Conservation (phyloP, 2,888 invertebrate genomes). For the Lasiommata megera region DNA sequence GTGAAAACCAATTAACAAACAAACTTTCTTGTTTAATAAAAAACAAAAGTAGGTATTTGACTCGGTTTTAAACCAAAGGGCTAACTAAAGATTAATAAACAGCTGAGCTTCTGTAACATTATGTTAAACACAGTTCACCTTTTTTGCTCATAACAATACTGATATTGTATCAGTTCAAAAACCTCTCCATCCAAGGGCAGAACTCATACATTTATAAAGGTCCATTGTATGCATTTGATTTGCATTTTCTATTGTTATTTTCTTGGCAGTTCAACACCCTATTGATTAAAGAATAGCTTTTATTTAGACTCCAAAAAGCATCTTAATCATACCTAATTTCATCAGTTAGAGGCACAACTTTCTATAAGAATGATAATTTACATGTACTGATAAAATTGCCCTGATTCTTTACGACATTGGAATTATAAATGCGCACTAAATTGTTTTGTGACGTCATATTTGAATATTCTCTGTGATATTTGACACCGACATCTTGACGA, state of each 20-base stretch:
- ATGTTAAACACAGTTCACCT: slow-evolving; percentile 11
- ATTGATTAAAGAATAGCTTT: slow-evolving; percentile 24
- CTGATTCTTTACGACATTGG: neutral
- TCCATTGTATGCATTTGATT: slow-evolving; percentile 27
- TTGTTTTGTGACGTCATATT: no score
- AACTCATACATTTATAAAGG: slow-evolving; percentile 21
- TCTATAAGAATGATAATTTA: neutral
- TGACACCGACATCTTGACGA: no score
- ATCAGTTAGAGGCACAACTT: neutral
- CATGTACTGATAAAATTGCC: neutral
- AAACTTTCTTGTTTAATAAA: no score
- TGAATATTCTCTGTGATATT: no score
- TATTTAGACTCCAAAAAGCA: slow-evolving; percentile 16
- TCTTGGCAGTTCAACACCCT: slow-evolving; percentile 27
- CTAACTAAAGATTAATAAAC: neutral
- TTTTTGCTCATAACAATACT: slow-evolving; percentile 14
- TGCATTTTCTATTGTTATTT: slow-evolving; percentile 30
- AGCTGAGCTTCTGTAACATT: neutral
- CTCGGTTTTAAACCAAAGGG: neutral
- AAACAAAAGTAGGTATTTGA: no score
- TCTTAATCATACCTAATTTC: slow-evolving; percentile 2
- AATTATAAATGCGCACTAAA: no score
- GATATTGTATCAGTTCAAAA: slow-evolving; percentile 25
- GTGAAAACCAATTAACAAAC: no score
- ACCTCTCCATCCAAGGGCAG: slow-evolving; percentile 25